Evolutionary conservation across 2,113 vertebrate genomes (phyloP).

Genomic region (Myotis brandtii): DNA sequence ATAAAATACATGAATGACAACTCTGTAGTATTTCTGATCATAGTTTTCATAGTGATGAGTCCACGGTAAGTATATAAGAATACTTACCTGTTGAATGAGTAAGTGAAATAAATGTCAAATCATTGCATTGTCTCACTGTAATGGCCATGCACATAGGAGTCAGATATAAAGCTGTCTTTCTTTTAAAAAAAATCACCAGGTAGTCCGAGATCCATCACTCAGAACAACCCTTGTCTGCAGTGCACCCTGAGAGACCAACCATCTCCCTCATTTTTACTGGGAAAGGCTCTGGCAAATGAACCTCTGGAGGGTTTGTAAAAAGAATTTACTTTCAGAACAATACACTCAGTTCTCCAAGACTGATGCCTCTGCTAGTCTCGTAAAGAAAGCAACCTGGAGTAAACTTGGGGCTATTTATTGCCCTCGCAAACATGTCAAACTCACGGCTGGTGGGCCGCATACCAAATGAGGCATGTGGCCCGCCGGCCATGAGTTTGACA

Average conservation of each 20-base stretch:
- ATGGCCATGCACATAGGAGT: not conserved
- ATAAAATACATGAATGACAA: not conserved
- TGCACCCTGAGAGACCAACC: not conserved
- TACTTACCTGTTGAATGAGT: not conserved
- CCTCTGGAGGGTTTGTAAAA: not conserved
- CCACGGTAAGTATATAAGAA: not conserved
- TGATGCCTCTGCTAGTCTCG: not conserved
- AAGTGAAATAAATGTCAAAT: not conserved
- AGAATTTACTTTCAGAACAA: slow-evolving; percentile 24
- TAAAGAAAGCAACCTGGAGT: not conserved
- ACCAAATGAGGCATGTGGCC: no score
- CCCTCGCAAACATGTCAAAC: not conserved
- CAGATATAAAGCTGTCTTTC: not conserved
- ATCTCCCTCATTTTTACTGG: not conserved
- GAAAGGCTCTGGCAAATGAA: not conserved
- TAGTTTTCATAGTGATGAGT: not conserved
- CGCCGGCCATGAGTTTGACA: no score
- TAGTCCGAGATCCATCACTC: not conserved
- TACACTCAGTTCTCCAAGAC: not conserved
- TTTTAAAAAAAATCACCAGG: not conserved
- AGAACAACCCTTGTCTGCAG: not conserved
- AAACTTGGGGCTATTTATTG: no score
- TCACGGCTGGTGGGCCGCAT: no score
- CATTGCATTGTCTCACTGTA: not conserved
- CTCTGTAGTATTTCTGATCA: not conserved